phyloP scores from a whole-genome alignment of 2,113 vertebrate species.

The Puntigrus tetrazona region DNA sequence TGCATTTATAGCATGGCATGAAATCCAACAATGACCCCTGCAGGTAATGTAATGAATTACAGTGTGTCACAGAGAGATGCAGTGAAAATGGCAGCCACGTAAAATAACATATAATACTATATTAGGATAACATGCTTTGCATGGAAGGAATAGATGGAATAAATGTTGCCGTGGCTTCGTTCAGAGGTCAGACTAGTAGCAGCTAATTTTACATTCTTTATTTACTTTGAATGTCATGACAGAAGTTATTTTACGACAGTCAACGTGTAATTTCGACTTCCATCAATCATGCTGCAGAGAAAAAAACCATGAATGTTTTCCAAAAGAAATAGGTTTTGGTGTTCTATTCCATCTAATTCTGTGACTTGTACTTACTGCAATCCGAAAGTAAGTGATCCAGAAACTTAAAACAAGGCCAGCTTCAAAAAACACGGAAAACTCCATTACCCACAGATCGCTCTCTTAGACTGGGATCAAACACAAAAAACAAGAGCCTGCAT shows the following conservation, averaged over 20 bases:
- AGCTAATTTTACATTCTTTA: not conserved
- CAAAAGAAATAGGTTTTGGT: slow-evolving; percentile 39
- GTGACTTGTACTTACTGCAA: slow-evolving; percentile 31
- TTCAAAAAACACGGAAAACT: slow-evolving; percentile 3
- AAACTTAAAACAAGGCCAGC: slow-evolving; percentile 5
- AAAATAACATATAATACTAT: slow-evolving; percentile 12
- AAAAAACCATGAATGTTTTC: slow-evolving; percentile 40
- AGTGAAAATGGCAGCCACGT: not conserved
- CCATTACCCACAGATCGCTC: not conserved
- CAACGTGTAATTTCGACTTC: slow-evolving; percentile 45
- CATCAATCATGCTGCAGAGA: slow-evolving; percentile 18
- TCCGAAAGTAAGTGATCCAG: slow-evolving; percentile 29
- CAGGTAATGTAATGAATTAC: not conserved
- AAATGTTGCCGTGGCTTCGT: slow-evolving; percentile 8
- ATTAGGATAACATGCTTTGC: not conserved
- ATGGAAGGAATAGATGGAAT: slow-evolving; percentile 7
- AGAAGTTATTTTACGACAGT: slow-evolving; percentile 11
- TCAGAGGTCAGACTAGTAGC: not conserved
- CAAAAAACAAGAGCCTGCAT: not conserved
- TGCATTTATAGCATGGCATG: slow-evolving; percentile 22
- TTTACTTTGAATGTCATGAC: slow-evolving; percentile 4
- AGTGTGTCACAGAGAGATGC: not conserved
- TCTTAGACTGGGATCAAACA: slow-evolving; percentile 14
- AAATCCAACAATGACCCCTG: slow-evolving; percentile 63
- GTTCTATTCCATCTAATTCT: slow-evolving; percentile 32